Evolutionary conservation across 2,797 vertebrate genomes (phyloP), one percentile per base, ranked within the genome.

Genomic region (Poeciliopsis infans): DNA sequence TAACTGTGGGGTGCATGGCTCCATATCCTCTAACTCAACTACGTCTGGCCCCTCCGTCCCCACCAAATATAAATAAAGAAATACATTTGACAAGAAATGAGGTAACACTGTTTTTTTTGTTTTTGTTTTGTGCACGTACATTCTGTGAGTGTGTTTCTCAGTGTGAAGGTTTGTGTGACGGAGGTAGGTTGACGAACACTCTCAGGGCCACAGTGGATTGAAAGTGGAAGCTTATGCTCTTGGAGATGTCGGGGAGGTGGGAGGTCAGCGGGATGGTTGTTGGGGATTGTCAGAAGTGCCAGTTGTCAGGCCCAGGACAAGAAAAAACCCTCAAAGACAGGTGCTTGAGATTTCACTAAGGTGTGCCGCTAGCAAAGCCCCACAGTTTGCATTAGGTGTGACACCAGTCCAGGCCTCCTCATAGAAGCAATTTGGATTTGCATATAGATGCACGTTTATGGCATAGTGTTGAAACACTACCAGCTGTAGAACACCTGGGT

Each of bases 121-220:
- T 46, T 15, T 8, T 7, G 5, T 18, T 47, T 47, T 51, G 70
- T 76, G 68, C 41, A 70, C 33, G 46, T 76, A 12, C 64, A n/a
- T 78, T 41, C 28, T 81, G 53, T 75, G 66, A 70, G 74, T 75
- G 55, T 72, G 79, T 78, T 45, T 87, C 39, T 83, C 72, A 81
- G 81, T 68, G 80, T 71, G 68, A 73, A 66, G 68, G 68, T 70
- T 70, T 70, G 68, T 46, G 68, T 1, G 78, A 79, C 81, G 83
- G 89, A 91, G 91, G 90, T 89, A 93, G 91, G 87, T 74, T 25
- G 70, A 84, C 86, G 10, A 79, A 86, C 83, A 83, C 78, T 87
- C 85, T 76, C 47, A 57, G 74, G 77, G 82, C 72, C 77, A 81
- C 23, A 15, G 81, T 12, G 23, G 74, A 72, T 69, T 51, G 23